phyloP scores from a whole-genome alignment of 2,113 vertebrate species.

The Fregata magnificens region DNA sequence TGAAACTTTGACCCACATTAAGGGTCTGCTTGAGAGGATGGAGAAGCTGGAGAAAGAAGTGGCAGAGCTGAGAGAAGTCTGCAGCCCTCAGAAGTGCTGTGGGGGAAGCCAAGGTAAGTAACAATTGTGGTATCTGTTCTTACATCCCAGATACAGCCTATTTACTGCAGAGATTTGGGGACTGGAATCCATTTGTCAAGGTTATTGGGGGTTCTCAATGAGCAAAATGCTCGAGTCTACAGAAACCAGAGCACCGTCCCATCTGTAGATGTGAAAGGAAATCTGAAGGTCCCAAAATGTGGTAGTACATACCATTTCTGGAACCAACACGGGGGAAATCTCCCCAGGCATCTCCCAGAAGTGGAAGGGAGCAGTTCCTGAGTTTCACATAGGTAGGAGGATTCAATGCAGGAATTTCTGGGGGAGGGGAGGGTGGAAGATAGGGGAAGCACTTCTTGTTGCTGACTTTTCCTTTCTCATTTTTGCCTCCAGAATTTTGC shows the following conservation, averaged over 20 bases:
- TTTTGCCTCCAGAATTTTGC: background rate
- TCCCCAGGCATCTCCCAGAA: background rate
- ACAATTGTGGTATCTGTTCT: background rate
- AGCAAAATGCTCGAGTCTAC: background rate
- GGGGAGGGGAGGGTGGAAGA: background rate
- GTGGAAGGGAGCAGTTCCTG: background rate
- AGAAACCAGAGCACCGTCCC: too few relatives aligned
- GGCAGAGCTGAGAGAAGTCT: conserved; percentile 79
- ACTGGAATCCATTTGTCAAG: background rate
- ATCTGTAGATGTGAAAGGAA: background rate
- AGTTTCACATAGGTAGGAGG: background rate
- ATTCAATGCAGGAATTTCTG: background rate
- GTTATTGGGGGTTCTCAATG: background rate
- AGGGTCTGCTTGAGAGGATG: conserved; percentile 79
- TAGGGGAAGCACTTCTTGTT: background rate
- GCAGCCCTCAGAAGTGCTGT: conserved; percentile 77
- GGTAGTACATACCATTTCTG: background rate
- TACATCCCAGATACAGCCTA: background rate
- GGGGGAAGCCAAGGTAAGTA: conserved; percentile 65
- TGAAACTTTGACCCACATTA: conserved; percentile 72
- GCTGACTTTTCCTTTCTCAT: background rate
- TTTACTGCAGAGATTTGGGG: background rate
- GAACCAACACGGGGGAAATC: background rate
- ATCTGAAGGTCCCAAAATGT: background rate
- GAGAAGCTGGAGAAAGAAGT: conserved; percentile 87